Conservation (phyloP, 92 coral and sea anemone genomes). For the Siderastrea radians region DNA sequence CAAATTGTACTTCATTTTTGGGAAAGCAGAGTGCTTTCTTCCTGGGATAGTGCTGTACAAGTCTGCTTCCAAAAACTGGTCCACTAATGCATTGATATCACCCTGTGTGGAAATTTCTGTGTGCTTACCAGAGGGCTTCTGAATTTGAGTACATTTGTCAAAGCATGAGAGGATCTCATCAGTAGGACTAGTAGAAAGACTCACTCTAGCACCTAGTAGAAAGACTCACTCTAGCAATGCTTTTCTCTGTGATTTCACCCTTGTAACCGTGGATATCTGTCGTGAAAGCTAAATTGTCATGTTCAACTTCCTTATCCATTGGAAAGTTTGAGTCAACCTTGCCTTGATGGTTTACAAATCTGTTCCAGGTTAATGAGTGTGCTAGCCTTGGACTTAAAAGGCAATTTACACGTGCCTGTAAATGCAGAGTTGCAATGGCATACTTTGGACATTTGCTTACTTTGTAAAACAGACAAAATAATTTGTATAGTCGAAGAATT, state of each 20-base stretch:
- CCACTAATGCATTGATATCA: conserved; percentile 45
- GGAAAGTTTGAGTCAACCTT: conserved; percentile 58
- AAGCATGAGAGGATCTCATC: conserved; percentile 33
- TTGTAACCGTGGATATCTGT: conserved; percentile 55
- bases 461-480: conserved; percentile 63
- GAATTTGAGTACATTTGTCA: conserved; percentile 43
- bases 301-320: conserved; percentile 68
- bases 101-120: conserved; percentile 42
- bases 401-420: conserved; percentile 70
- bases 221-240: conserved; percentile 39
- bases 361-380: conserved; percentile 73
- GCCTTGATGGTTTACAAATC: conserved; percentile 75
- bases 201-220: conserved; percentile 32
- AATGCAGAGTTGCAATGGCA: conserved; percentile 64
- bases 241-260: conserved; percentile 71
- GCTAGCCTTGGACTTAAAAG: conserved; percentile 69
- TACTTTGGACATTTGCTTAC: conserved; percentile 72
- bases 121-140: conserved; percentile 62
- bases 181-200: conserved; percentile 13
- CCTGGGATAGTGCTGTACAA: conserved; percentile 33
- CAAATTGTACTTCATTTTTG: conserved; percentile 31
- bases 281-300: conserved; percentile 67
- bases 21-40: conserved; percentile 50
- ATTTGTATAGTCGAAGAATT: conserved; percentile 61
- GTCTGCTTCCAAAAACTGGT: conserved; percentile 36